Percentiles rank a stretch among this genome's conserved stretches.
Conservation (phyloP, 2,797 vertebrate species). For the Spinus pinus region DNA sequence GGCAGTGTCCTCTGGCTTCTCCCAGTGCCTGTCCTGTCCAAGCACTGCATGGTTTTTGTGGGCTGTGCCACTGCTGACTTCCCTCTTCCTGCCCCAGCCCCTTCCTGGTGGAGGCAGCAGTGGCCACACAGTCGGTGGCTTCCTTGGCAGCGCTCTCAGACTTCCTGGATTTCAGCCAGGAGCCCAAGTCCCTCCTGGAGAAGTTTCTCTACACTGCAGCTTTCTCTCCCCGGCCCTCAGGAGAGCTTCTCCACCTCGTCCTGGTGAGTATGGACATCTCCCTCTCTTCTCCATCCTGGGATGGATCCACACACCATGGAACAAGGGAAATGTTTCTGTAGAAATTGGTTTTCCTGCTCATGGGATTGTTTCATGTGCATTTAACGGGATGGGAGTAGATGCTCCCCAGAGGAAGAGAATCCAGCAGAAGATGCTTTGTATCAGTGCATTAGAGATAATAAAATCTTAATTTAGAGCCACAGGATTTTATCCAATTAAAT, state of each 20-base stretch:
- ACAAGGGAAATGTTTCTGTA: neutral
- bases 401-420: neutral
- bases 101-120: constrained; percentile 54
- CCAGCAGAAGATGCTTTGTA: neutral
- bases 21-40: neutral
- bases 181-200: constrained; percentile 25
- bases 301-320: neutral
- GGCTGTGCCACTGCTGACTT: neutral
- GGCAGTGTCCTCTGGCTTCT: neutral
- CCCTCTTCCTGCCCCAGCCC: constrained; percentile 26
- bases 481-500: neutral
- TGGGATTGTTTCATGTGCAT: neutral
- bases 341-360: neutral
- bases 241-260: constrained; percentile 56
- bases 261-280: constrained; percentile 33
- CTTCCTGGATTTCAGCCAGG: constrained; percentile 65
- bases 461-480: neutral
- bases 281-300: neutral
- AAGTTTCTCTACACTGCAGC: constrained; percentile 63
- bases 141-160: constrained; percentile 58
- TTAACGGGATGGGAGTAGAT: neutral
- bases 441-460: neutral
- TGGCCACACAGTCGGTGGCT: constrained; percentile 38
- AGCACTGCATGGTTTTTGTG: neutral
- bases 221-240: constrained; percentile 64